Evolutionary conservation across 2,113 vertebrate species (phyloP), one percentile per base, ranked within the genome.

Genomic region (Callipepla squamata): DNA sequence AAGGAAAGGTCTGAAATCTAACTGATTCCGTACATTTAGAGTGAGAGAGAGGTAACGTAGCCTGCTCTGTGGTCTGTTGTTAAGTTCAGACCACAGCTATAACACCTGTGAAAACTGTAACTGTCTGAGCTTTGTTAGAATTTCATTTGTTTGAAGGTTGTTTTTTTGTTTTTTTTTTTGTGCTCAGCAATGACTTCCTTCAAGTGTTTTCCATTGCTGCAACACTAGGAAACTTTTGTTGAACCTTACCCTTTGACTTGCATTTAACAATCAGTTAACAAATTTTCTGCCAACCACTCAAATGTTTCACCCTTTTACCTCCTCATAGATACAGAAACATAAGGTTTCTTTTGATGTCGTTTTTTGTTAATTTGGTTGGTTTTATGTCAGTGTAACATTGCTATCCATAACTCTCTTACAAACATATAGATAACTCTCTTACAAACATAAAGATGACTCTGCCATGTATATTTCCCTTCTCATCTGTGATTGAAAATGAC

Each of bases 401-500:
- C 23, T 62, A 59, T 36, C 26, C 40, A 6, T 21, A 28, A 57
- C 17, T 57, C 28, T 55, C 17, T 32, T 57, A 40, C 40, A 40
- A 40, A 32, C 8, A 47, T 47, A 75, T 30, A 63, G 16, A 45
- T 75, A 34, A 42, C 6, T 73, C 57, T 11, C 17, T 32, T 57
- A 40, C 40, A 40, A 40, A 32, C 8, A 47, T 47, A 75, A n/a
- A 63, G 16, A 45, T 75, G 38, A 42, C 6, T 73, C 57, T 11
- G 6, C 7, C 8, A 7, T 47, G 23, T 72, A 30, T 68, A 40
- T 69, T 91, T n/a, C 42, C 3, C 8, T 58, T 87, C 44, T 76
- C 13, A 8, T 16, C 23, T 6, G 2, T 34, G 26, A 85, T 61
- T 22, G 21, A 66, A 61, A 53, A 0, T 1, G 2, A 12, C 38